Percentiles rank a stretch among this genome's conserved stretches.
These are phyloP conservation scores for Scelioninae gen. 1 DNA, from an alignment of 2,888 invertebrate genomes.

Conservation along the genomic window DNA sequence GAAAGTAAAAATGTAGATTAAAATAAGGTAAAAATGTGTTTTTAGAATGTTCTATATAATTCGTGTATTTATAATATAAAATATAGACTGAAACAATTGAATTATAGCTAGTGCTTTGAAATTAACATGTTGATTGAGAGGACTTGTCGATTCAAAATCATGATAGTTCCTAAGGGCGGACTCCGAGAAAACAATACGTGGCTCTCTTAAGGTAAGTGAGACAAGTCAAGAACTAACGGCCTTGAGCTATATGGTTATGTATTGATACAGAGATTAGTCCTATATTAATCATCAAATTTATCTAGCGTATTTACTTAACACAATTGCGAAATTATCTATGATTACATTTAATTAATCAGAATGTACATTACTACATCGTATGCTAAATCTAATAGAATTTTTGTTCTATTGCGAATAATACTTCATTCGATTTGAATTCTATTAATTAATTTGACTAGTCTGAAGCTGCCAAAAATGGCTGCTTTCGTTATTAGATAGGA, in stretches of 20 bases:
- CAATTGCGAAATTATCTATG: slow-evolving; percentile 17
- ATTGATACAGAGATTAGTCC: slow-evolving; percentile 3
- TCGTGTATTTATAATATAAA: too few species aligned
- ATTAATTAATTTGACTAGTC: neutral
- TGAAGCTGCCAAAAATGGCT: too few species aligned
- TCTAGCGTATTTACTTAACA: slow-evolving; percentile 17
- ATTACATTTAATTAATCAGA: slow-evolving; percentile 28
- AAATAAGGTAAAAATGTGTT: too few species aligned
- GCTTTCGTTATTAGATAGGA: too few species aligned
- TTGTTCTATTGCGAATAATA: neutral
- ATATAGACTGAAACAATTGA: too few species aligned
- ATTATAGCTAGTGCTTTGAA: too few species aligned
- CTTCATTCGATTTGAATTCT: neutral
- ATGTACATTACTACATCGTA: slow-evolving; percentile 2
- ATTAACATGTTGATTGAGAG: too few species aligned
- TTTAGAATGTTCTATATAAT: too few species aligned
- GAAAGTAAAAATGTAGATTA: too few species aligned
- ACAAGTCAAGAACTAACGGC: slow-evolving; percentile 6
- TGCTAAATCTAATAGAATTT: slow-evolving; percentile 3
- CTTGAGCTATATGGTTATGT: neutral
- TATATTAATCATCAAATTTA: slow-evolving; percentile 15
- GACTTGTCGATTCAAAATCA: neutral
- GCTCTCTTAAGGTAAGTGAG: neutral
- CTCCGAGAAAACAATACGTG: slow-evolving; percentile 12
- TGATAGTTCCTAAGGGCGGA: slow-evolving; percentile 6